These are phyloP conservation scores for Malaclemys terrapin DNA, from an alignment of 2,113 vertebrate species.

Conservation along the genomic window DNA sequence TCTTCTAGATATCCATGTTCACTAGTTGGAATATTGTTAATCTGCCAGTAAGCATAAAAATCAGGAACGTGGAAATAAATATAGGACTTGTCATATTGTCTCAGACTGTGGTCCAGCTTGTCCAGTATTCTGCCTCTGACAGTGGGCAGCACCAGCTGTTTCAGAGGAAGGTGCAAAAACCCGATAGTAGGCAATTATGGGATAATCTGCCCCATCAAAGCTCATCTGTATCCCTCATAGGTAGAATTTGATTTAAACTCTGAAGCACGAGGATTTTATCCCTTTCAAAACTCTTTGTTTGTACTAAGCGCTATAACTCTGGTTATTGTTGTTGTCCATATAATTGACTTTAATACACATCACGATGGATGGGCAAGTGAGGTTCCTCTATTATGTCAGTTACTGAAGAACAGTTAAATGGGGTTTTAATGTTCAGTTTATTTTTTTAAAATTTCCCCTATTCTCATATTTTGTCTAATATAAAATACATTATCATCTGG, in stretches of 20 bases:
- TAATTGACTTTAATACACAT: neutral
- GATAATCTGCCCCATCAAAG: neutral
- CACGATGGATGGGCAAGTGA: neutral
- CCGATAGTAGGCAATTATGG: neutral
- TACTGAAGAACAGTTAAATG: neutral
- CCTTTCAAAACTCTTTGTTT: neutral
- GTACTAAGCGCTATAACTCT: neutral
- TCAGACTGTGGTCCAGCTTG: neutral
- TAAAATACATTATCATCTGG: fast-evolving
- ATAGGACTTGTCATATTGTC: neutral
- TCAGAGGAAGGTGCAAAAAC: neutral
- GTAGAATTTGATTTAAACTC: neutral
- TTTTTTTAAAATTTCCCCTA: neutral
- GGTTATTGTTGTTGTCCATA: neutral
- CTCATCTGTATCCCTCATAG: neutral
- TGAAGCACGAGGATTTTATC: neutral
- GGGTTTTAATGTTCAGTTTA: neutral
- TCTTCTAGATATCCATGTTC: neutral
- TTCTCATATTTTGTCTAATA: neutral
- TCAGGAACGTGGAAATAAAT: neutral
- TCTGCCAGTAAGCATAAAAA: neutral
- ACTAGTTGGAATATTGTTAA: neutral
- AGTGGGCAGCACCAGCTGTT: neutral
- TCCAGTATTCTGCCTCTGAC: neutral
- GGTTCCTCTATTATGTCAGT: neutral